A percentile compares a stretch with the other conserved stretches of the same genome.
Conservation (phyloP, 2,797 vertebrate species). For the Nannoperca obscura region DNA sequence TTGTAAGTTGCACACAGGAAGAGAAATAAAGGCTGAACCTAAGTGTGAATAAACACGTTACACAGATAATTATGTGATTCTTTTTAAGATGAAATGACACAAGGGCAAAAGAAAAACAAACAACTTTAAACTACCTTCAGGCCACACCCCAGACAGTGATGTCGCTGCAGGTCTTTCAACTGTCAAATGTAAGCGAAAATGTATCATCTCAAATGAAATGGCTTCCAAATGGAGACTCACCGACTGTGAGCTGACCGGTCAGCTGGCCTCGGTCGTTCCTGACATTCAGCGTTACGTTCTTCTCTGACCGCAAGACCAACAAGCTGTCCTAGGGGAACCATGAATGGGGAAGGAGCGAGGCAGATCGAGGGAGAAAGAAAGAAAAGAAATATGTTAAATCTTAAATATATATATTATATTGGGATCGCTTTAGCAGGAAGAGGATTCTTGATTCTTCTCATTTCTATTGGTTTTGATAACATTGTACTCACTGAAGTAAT, state of each 20-base stretch:
- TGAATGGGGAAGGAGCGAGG: constrained; percentile 64
- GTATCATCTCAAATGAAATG: not conserved
- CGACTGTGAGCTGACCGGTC: constrained; percentile 94
- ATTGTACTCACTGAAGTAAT: not conserved
- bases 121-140: not conserved
- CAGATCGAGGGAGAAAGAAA: constrained; percentile 36
- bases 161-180: constrained; percentile 4
- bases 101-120: no score
- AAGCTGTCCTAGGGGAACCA: constrained; percentile 90
- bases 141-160: not conserved
- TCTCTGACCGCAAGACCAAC: constrained; percentile 92
- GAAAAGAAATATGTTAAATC: no score
- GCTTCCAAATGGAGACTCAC: constrained; percentile 84
- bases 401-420: not conserved
- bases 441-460: no score
- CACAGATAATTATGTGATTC: not conserved
- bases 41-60: constrained; percentile 1
- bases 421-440: not conserved
- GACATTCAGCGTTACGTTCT: constrained; percentile 94
- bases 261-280: constrained; percentile 92
- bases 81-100: constrained; percentile 7
- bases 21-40: not conserved
- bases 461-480: not conserved
- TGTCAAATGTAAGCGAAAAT: not conserved
- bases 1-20: constrained; percentile 5